Evolutionary conservation across 2,113 vertebrate species (phyloP).

Genomic region (Tinamus guttatus): DNA sequence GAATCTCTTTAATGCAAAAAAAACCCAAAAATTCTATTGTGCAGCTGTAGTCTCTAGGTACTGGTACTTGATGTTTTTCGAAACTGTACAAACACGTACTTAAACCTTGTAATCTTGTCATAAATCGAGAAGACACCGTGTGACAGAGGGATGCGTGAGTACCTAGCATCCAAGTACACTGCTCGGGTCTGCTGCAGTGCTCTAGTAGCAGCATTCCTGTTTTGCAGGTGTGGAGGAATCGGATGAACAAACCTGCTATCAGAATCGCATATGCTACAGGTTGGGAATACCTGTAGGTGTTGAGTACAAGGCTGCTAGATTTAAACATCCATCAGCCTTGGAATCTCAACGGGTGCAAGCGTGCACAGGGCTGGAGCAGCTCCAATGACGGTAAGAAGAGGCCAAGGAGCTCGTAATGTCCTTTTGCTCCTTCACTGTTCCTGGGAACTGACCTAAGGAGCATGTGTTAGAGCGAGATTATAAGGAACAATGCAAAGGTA

Average conservation of each 20-base stretch:
- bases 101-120: background rate
- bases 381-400: background rate
- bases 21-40: background rate
- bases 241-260: background rate
- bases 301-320: background rate
- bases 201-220: background rate
- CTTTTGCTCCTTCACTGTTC: background rate
- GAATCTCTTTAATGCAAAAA: background rate
- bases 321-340: background rate
- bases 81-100: background rate
- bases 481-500: background rate
- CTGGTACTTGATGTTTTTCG: background rate
- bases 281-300: background rate
- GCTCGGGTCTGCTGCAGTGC: background rate
- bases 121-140: background rate
- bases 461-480: conserved; percentile 36
- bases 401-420: background rate
- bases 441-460: background rate
- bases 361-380: no score
- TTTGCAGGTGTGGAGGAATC: background rate
- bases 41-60: background rate
- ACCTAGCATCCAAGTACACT: background rate
- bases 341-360: no score
- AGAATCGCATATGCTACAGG: background rate
- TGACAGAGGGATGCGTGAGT: background rate